These are phyloP conservation scores for Panthera leo DNA, from an alignment of 2,113 vertebrate genomes.

Conservation along the genomic window DNA sequence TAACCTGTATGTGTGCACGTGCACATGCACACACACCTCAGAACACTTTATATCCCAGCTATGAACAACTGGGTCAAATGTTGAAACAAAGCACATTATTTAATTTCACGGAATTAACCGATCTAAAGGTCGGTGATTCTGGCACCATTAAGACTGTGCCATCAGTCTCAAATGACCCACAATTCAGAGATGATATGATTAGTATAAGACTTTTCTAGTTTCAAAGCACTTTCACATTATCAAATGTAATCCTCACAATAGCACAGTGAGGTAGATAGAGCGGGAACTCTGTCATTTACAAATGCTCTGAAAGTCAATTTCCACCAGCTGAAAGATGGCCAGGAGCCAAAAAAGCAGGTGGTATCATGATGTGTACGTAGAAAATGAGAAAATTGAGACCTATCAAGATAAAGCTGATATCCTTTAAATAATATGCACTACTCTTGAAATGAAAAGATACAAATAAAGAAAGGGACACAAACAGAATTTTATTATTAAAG, in stretches of 20 bases:
- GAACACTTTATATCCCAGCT: background rate
- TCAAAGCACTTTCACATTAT: background rate
- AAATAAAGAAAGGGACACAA: background rate
- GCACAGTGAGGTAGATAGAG: background rate
- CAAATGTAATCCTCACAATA: background rate
- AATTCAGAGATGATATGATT: background rate
- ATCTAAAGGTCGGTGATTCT: background rate
- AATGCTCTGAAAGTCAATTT: background rate
- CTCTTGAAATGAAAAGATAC: background rate
- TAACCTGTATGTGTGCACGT: rapidly evolving
- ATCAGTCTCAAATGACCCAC: background rate
- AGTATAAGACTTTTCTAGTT: too few species aligned
- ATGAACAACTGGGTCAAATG: background rate
- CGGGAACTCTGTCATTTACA: background rate
- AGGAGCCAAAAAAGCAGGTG: background rate
- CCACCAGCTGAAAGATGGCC: background rate
- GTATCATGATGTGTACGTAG: background rate
- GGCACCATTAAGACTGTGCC: background rate
- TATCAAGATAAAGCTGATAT: background rate
- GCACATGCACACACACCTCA: background rate
- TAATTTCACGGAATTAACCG: background rate
- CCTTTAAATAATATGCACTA: background rate
- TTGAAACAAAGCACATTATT: background rate
- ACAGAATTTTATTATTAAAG: background rate
- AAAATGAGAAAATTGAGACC: background rate